These are phyloP conservation scores for Albula glossodonta DNA, from an alignment of 2,113 vertebrate species.

Conservation along the genomic window DNA sequence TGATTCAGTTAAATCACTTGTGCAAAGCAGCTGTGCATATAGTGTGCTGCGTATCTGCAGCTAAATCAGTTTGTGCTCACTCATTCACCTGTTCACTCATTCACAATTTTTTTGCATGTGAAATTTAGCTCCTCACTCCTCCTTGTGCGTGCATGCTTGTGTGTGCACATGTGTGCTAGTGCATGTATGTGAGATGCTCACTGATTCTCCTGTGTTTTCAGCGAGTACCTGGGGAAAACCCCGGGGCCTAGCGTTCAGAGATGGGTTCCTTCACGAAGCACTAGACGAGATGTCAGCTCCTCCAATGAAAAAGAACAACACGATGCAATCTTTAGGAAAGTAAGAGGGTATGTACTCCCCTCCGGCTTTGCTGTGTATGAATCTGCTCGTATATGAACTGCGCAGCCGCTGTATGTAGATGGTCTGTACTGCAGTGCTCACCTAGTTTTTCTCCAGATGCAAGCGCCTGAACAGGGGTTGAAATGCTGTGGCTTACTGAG, in stretches of 20 bases:
- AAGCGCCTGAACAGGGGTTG: too few species aligned
- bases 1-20: not conserved
- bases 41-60: not conserved
- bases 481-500: not conserved
- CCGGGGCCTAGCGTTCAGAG: slow-evolving; percentile 99
- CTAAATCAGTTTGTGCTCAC: not conserved
- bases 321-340: slow-evolving; percentile 99
- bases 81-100: not conserved
- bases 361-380: not conserved
- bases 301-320: slow-evolving; percentile 98
- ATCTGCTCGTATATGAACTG: not conserved
- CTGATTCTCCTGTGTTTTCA: slow-evolving; percentile 48
- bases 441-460: too few species aligned
- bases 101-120: not conserved
- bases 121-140: too few species aligned
- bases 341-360: slow-evolving; percentile 91
- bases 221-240: slow-evolving; percentile 99
- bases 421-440: too few species aligned
- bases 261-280: slow-evolving; percentile 99
- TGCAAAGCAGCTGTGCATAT: not conserved
- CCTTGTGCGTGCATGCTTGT: too few species aligned
- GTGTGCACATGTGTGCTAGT: too few species aligned
- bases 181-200: too few species aligned
- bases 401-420: too few species aligned
- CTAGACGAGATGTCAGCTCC: slow-evolving; percentile 99